phyloP scores from a whole-genome alignment of 2,888 invertebrate species.

The Eupithecia abbreviata region DNA sequence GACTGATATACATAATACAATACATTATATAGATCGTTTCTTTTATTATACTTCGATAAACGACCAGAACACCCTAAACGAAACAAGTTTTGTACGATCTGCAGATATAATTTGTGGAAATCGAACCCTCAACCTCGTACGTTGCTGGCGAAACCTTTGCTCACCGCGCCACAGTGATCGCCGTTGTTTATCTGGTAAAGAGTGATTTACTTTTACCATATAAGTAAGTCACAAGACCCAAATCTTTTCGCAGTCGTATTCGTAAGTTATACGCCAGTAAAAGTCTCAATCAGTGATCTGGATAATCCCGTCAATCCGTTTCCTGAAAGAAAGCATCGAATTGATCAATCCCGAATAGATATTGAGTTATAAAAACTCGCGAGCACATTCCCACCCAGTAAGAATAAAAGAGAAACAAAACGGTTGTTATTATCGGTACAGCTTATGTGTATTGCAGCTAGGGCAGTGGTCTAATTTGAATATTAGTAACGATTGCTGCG shows the following conservation, averaged over 20 bases:
- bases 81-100: no score
- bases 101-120: no score
- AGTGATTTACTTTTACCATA: not conserved
- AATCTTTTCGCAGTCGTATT: slow-evolving; percentile 1
- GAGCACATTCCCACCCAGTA: slow-evolving; percentile 33
- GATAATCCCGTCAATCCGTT: slow-evolving; percentile 21
- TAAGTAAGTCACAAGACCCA: not conserved
- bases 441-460: slow-evolving; percentile 10
- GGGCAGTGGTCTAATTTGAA: not conserved
- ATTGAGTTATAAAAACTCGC: slow-evolving; percentile 41
- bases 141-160: no score
- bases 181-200: not conserved
- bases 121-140: no score
- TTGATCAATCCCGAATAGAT: slow-evolving; percentile 37
- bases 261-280: slow-evolving; percentile 15
- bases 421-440: slow-evolving; percentile 36
- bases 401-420: slow-evolving; percentile 41
- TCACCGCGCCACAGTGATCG: no score
- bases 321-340: slow-evolving; percentile 12
- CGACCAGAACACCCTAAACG: no score
- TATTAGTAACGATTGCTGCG: no score
- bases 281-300: slow-evolving; percentile 30
- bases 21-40: no score
- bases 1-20: no score
- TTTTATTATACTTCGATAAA: no score